Conservation (phyloP, 2,888 invertebrate genomes). For the Campaea margaritaria region DNA sequence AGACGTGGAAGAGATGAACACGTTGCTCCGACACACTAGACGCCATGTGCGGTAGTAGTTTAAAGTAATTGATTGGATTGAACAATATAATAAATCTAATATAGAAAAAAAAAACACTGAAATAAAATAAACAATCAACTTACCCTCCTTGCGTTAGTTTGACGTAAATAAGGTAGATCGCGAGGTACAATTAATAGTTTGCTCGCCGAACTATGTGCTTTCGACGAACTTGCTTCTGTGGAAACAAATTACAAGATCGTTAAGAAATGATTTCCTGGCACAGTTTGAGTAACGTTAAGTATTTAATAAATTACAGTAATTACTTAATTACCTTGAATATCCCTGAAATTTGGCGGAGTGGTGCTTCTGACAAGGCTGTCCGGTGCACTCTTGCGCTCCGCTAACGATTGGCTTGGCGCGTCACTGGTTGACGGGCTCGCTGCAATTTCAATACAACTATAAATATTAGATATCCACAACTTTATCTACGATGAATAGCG, state of each 20-base stretch:
- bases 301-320: conserved; percentile 29
- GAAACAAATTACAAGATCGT: conserved; percentile 33
- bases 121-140: conserved; percentile 37
- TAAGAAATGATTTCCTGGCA: conserved; percentile 27
- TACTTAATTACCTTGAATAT: conserved; percentile 67
- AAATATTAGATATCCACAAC: conserved; percentile 37
- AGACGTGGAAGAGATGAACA: no score
- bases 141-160: conserved; percentile 83
- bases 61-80: no score
- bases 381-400: conserved; percentile 61
- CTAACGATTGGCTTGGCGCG: conserved; percentile 52
- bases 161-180: conserved; percentile 81
- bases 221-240: conserved; percentile 76
- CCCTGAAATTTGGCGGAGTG: conserved; percentile 69
- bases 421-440: conserved; percentile 67
- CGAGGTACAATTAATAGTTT: conserved; percentile 80
- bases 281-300: conserved; percentile 26
- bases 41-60: no score
- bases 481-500: conserved; percentile 70
- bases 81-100: no score
- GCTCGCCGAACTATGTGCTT: conserved; percentile 67
- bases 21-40: no score
- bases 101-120: no score
- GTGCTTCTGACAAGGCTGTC: conserved; percentile 61
- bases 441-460: conserved; percentile 67